These are phyloP conservation scores for Trilocha varians DNA, from an alignment of 2,888 invertebrate species.

Conservation along the genomic window DNA sequence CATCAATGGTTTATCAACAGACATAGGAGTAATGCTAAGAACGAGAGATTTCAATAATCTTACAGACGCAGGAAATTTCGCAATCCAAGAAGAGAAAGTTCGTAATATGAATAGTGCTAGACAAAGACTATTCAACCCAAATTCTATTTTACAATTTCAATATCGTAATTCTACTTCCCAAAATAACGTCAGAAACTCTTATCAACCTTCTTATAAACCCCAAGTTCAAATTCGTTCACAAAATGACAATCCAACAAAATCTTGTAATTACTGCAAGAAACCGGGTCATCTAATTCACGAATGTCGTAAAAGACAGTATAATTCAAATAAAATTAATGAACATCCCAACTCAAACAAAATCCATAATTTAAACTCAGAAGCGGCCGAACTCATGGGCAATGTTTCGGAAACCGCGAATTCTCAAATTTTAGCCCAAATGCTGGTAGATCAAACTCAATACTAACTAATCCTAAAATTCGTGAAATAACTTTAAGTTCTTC, in stretches of 20 bases:
- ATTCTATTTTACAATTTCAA: neutral
- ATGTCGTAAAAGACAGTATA: conserved; percentile 4
- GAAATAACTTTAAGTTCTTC: neutral
- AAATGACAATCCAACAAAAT: no score
- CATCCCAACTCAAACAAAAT: neutral
- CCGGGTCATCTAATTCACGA: conserved; percentile 4
- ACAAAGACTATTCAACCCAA: conserved; percentile 1
- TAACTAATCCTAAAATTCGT: no score
- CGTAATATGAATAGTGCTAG: conserved; percentile 13
- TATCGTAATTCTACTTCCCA: neutral
- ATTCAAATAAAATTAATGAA: neutral
- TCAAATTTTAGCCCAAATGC: neutral
- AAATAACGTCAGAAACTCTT: neutral
- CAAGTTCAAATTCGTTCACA: no score
- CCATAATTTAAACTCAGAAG: conserved; percentile 10
- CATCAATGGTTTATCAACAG: conserved; percentile 18
- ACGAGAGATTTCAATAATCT: conserved; percentile 12
- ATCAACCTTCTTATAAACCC: neutral
- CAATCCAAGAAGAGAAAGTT: conserved; percentile 19
- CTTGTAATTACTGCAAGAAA: conserved; percentile 8
- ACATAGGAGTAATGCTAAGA: conserved; percentile 19
- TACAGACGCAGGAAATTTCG: conserved; percentile 16
- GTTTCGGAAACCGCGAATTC: conserved; percentile 8
- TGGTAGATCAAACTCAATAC: neutral
- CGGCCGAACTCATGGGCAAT: conserved; percentile 6